A percentile compares a stretch with the other conserved stretches of the same genome.
These are phyloP conservation scores for Gallinago solitaria DNA, from an alignment of 2,797 vertebrate genomes.

Conservation along the genomic window DNA sequence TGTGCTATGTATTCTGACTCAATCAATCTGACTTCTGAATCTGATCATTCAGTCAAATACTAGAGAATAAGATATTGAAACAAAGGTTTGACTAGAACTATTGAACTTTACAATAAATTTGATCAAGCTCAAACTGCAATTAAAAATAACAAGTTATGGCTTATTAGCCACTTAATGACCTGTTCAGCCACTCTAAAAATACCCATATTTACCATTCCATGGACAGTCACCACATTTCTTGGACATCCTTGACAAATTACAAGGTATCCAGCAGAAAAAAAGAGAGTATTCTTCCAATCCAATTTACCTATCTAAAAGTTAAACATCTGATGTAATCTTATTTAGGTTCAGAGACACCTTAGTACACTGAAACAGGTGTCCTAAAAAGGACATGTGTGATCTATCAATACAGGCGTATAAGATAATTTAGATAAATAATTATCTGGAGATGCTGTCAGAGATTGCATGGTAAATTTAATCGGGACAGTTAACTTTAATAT, in stretches of 20 bases:
- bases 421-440: neutral
- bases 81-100: neutral
- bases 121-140: neutral
- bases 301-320: neutral
- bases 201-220: slow-evolving; percentile 10
- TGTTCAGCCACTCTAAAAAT: slow-evolving; percentile 19
- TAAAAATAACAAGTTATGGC: neutral
- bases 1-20: neutral
- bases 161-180: neutral
- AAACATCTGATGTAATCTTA: neutral
- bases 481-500: neutral
- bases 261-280: neutral
- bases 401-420: neutral
- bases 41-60: neutral
- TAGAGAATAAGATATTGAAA: neutral
- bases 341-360: neutral
- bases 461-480: neutral
- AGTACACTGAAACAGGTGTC: neutral
- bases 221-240: neutral
- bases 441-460: neutral
- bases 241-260: neutral
- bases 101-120: neutral
- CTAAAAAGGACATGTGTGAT: neutral
- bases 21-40: too few relatives aligned
- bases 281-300: neutral